Base-by-base conservation (phyloP, 2,888 invertebrate genomes). In the Ferdinandea cuprea region DNA sequence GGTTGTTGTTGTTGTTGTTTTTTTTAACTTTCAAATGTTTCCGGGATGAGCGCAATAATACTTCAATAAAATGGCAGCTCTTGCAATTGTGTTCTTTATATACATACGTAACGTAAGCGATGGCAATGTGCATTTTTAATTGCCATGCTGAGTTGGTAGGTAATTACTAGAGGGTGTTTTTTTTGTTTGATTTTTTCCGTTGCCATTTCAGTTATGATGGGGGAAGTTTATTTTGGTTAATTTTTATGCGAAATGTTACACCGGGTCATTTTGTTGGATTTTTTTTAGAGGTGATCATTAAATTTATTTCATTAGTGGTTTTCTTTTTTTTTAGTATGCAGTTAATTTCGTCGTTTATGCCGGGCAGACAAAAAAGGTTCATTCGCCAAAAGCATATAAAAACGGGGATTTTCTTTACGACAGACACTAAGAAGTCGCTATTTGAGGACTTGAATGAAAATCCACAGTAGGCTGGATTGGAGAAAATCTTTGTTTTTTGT, bases 281-380 rank as follows among this genome's bases (percentile, higher is more conserved):
- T 44, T 52, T 46, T 44, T 46, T 54, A 44, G 63, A 72, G 61
- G 61, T 72, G 61, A 72, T 72, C 72, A 54, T 72, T 72, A 63
- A 72, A 72, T 44, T 72, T 52, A 63, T 72, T 72, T 63, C 35
- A 52, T 25, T n/a, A n/a, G n/a, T n/a, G n/a, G n/a, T 72, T 61
- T 50, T 32, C 25, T 44, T 52, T 50, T 63, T 61, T 52, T 28
- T 61, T 35, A 63, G 2, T 5, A 25, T 72, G 44, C 72, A 72
- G 61, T 72, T 72, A 72, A 63, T 54, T 72, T 50, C 15, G 37
- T 72, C 21, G 32, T 54, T 44, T n/a, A n/a, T 58, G 21, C 19
- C 21, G 30, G 48, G 2, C 4, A 37, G 2, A n/a, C n/a, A n/a
- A n/a, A 30, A 37, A 40, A 6, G 42, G 32, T 42, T 11, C 11